Evolutionary conservation across 92 coral and sea anemone species (phyloP).

Genomic region (Metridium senile): DNA sequence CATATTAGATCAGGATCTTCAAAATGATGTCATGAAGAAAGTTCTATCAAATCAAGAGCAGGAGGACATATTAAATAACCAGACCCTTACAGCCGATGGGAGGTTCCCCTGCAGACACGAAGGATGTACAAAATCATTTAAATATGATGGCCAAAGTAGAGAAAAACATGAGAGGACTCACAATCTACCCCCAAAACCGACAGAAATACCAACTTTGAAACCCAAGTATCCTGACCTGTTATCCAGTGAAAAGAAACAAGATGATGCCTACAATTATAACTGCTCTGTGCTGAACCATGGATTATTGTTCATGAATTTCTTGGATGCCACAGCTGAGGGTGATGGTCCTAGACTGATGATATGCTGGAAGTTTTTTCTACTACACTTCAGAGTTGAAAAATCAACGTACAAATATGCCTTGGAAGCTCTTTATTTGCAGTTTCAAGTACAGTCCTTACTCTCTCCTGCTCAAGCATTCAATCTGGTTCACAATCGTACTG

Average conservation of each 20-base stretch:
- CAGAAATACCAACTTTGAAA: slow-evolving; percentile 27
- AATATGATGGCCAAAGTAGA: slow-evolving; percentile 59
- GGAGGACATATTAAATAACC: slow-evolving; percentile 36
- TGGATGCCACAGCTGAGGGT: slow-evolving; percentile 65
- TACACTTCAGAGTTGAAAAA: slow-evolving; percentile 54
- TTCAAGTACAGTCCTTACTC: slow-evolving; percentile 49
- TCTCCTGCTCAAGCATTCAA: slow-evolving; percentile 57
- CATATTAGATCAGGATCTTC: slow-evolving; percentile 36
- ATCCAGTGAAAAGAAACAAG: slow-evolving; percentile 26
- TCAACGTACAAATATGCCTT: slow-evolving; percentile 63
- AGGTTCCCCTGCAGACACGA: slow-evolving; percentile 59
- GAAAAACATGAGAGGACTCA: slow-evolving; percentile 58
- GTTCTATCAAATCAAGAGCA: slow-evolving; percentile 45
- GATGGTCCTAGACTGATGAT: slow-evolving; percentile 60
- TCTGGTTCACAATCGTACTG: slow-evolving; percentile 52
- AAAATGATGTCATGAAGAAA: slow-evolving; percentile 29
- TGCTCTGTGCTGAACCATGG: slow-evolving; percentile 55
- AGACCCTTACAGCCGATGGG: slow-evolving; percentile 58
- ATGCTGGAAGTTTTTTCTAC: slow-evolving; percentile 69
- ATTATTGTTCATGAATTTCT: slow-evolving; percentile 53
- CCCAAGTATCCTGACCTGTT: slow-evolving; percentile 34
- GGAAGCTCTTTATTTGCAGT: slow-evolving; percentile 63
- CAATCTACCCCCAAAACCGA: slow-evolving; percentile 45
- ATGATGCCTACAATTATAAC: slow-evolving; percentile 59
- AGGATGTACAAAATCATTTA: slow-evolving; percentile 63